Evolutionary conservation across 2,888 invertebrate species (phyloP).

Genomic region (Pterostichus niger): DNA sequence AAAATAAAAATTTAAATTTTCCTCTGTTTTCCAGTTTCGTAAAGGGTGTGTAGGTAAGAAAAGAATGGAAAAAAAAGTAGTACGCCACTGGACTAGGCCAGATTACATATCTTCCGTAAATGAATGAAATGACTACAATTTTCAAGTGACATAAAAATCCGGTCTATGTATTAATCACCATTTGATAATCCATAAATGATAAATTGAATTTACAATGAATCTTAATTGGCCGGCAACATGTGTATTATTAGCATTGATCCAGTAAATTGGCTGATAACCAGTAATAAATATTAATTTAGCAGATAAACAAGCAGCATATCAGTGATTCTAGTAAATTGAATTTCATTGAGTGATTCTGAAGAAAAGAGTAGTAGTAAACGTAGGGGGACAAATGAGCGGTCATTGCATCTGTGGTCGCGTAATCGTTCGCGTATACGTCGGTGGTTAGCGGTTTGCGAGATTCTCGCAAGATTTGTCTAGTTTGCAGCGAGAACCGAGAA

Average conservation of each 20-base stretch:
- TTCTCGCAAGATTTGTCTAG: constrained; percentile 46
- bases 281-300: constrained; percentile 24
- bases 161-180: not conserved
- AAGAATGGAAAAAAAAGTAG: not conserved
- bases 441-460: constrained; percentile 42
- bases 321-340: not conserved
- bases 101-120: constrained; percentile 13
- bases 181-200: constrained; percentile 6
- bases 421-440: constrained; percentile 7
- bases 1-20: no score
- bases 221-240: constrained; percentile 12
- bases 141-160: not conserved
- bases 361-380: constrained; percentile 13
- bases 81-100: constrained; percentile 9
- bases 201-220: not conserved
- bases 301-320: constrained; percentile 7
- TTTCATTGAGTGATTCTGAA: constrained; percentile 30
- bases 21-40: not conserved
- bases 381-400: constrained; percentile 37
- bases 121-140: constrained; percentile 11
- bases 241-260: constrained; percentile 41
- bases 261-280: constrained; percentile 32
- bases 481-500: constrained; percentile 47
- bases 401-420: constrained; percentile 49
- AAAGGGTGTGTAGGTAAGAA: not conserved